Percentiles rank a stretch among this genome's conserved stretches.
phyloP scores from a whole-genome alignment of 2,888 invertebrate genomes.

The Adela reaumurella region DNA sequence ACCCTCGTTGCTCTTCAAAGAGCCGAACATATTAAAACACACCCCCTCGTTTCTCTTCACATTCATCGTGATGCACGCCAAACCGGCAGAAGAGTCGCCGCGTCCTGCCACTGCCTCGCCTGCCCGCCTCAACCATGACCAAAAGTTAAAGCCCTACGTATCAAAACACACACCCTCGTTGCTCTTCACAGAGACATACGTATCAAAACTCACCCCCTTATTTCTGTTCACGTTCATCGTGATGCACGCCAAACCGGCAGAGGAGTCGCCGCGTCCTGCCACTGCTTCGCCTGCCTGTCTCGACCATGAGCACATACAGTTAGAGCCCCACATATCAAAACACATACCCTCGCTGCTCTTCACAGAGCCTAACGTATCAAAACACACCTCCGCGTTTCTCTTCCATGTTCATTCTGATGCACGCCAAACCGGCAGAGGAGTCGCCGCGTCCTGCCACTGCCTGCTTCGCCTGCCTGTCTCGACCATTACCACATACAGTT shows the following conservation, averaged over 20 bases:
- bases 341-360: not conserved
- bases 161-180: slow-evolving; percentile 9
- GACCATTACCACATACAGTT: slow-evolving; percentile 91
- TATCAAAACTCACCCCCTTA: not conserved
- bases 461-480: slow-evolving; percentile 57
- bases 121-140: slow-evolving; percentile 71
- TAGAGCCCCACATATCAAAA: slow-evolving; percentile 72
- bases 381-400: not conserved
- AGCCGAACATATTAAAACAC: slow-evolving; percentile 61
- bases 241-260: slow-evolving; percentile 96
- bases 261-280: slow-evolving; percentile 55
- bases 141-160: slow-evolving; percentile 85
- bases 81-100: slow-evolving; percentile 77
- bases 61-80: slow-evolving; percentile 98
- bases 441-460: slow-evolving; percentile 41
- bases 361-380: not conserved
- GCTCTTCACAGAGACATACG: not conserved
- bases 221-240: slow-evolving; percentile 72
- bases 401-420: slow-evolving; percentile 92
- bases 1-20: slow-evolving; percentile 23
- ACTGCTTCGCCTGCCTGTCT: slow-evolving; percentile 56
- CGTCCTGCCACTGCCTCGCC: slow-evolving; percentile 37
- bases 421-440: slow-evolving; percentile 91
- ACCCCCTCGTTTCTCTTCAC: slow-evolving; percentile 23
- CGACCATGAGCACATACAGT: slow-evolving; percentile 84